Evolutionary conservation across 2,797 vertebrate genomes (phyloP), one percentile per base, ranked within the genome.

Genomic region (Chaetodon trifasciatus): DNA sequence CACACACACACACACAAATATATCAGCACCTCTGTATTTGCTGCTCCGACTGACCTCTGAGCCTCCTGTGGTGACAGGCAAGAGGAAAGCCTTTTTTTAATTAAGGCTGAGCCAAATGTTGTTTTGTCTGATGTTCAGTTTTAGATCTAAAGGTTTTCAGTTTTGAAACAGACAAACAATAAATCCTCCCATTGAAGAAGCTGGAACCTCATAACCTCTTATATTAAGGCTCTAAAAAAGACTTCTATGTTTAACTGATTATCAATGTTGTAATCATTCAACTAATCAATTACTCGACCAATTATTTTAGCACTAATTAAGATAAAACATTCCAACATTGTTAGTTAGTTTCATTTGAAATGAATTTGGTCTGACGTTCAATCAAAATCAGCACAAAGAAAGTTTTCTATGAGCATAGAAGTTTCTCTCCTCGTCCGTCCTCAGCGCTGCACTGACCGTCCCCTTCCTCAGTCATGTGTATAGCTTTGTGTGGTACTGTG

Each of bases 381-480:
- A 5, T 6, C 23, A 37, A 53, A 62, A 40, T 49, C 16, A 17
- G 19, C 32, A 35, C 40, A 10, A 24, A 58, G n/a, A 32, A 8
- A 6, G 28, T 32, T 3, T 32, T 32, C 4, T 28, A 28, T 32
- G 28, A 32, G 28, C 28, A 4, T 4, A 32, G 28, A 32, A 32
- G 2, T n/a, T 57, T 69, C 56, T 79, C 47, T 17, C 32, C 0
- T 76, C 8, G 0, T 61, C 32, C 15, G 21, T 35, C 42, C 23
- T 74, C 32, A 35, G 6, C 44, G 32, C n/a, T 42, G 46, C 24
- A 12, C 40, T 68, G 37, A 68, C 16, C n/a, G 13, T 16, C 49
- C n/a, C 15, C 5, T 35, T 60, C 74, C 40, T 47, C 47, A 47
- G 55, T 74, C 70, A 39, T 81, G 74, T 85, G 86, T 79, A 80